Conservation (phyloP, 2,113 vertebrate genomes). For the Mustela nigripes region DNA sequence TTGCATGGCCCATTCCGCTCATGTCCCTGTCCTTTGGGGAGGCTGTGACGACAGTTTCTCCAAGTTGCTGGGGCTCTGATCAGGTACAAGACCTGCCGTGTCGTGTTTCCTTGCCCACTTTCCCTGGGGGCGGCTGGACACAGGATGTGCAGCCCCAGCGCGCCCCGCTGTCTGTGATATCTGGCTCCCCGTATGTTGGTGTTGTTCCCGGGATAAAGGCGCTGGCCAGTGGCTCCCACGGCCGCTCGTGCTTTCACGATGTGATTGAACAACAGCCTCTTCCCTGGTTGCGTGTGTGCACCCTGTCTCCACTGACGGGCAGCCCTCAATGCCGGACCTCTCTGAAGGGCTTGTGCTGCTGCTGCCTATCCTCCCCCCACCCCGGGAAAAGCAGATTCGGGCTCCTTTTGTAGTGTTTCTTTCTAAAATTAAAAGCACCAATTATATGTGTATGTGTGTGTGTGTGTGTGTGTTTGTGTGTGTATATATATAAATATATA, state of each 20-base stretch:
- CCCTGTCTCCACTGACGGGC: fast-evolving
- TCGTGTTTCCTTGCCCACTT: fast-evolving
- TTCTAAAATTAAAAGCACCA: background rate
- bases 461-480: too few species aligned
- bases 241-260: background rate
- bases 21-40: background rate
- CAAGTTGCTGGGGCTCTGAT: background rate
- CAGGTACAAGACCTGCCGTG: background rate
- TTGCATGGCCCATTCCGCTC: background rate
- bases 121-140: background rate
- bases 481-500: too few species aligned
- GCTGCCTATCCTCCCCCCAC: background rate
- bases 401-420: background rate
- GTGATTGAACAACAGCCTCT: too few species aligned
- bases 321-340: background rate
- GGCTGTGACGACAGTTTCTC: background rate
- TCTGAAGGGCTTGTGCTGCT: background rate
- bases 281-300: background rate
- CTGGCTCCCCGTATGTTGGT: background rate
- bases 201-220: background rate
- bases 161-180: background rate
- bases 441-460: too few species aligned
- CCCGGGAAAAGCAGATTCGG: background rate
- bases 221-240: background rate
- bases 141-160: fast-evolving